Evolutionary conservation across 1,140 invertebrate species (phyloP).

Genomic region (Magallana angulata): DNA sequence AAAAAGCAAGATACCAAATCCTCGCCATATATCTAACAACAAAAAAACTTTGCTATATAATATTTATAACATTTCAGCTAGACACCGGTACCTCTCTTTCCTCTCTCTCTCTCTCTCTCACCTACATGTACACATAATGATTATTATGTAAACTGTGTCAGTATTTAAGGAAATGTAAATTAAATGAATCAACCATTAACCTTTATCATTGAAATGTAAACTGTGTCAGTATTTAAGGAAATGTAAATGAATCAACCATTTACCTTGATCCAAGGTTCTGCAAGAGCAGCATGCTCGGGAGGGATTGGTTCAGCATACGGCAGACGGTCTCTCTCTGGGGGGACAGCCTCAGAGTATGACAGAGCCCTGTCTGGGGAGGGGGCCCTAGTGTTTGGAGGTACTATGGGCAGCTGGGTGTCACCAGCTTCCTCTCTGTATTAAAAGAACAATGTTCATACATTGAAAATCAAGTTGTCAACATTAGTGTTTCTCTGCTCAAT

Average conservation of each 20-base stretch:
- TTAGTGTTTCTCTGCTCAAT: no score
- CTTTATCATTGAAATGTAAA: conserved; percentile 48
- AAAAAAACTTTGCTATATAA: background rate
- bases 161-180: no score
- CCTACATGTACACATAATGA: no score
- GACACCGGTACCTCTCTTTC: no score
- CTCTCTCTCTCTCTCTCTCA: no score
- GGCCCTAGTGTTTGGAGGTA: conserved; percentile 72
- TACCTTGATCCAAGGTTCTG: conserved; percentile 77
- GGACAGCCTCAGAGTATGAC: conserved; percentile 35
- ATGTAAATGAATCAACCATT: background rate
- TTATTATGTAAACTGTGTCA: no score
- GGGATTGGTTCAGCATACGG: conserved; percentile 79
- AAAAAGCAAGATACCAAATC: conserved; percentile 79
- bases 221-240: no score
- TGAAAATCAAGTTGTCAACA: no score
- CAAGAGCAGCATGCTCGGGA: conserved; percentile 72
- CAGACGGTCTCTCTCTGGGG: conserved; percentile 64
- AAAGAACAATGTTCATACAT: background rate
- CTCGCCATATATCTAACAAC: conserved; percentile 76
- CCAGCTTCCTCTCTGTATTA: background rate
- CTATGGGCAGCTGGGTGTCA: conserved; percentile 61
- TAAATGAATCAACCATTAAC: background rate
- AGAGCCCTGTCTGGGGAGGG: conserved; percentile 71
- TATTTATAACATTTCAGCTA: no score